Conservation (phyloP, 2,113 vertebrate genomes). For the Gobius niger region DNA sequence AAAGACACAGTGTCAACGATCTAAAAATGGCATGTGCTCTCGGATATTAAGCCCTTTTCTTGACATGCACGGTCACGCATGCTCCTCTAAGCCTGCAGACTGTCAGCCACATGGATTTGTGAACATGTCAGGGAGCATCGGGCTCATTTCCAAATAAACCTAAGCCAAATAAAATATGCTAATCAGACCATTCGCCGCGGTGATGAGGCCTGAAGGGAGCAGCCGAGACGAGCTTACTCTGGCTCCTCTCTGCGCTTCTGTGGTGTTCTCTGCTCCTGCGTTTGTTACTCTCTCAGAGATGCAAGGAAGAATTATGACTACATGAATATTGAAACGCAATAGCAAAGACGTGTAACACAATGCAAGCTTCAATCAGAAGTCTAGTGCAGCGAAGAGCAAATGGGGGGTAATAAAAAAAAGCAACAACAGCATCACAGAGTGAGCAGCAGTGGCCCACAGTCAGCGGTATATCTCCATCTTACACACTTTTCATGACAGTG, state of each 20-base stretch:
- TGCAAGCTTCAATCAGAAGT: no score
- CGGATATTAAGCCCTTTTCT: background rate
- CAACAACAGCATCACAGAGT: no score
- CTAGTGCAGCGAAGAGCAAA: no score
- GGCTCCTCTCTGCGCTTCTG: background rate
- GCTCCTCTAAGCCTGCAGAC: background rate
- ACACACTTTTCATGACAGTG: no score
- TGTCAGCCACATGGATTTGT: background rate
- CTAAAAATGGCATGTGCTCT: no score
- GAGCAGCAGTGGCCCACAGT: no score
- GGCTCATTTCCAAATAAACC: background rate
- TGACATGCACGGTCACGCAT: background rate
- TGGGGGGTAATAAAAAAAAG: no score
- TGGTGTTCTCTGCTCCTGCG: background rate
- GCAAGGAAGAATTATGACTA: no score
- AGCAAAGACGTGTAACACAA: no score
- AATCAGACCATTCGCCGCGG: background rate
- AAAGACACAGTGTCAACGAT: no score
- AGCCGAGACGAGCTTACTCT: background rate
- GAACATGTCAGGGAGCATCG: background rate
- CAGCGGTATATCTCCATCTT: no score
- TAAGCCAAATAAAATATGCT: slow-evolving; percentile 8
- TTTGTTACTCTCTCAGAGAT: background rate
- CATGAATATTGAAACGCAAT: no score
- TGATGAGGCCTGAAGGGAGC: background rate